Conservation (phyloP, 2,113 vertebrate genomes). For the Periophthalmus modestus region DNA sequence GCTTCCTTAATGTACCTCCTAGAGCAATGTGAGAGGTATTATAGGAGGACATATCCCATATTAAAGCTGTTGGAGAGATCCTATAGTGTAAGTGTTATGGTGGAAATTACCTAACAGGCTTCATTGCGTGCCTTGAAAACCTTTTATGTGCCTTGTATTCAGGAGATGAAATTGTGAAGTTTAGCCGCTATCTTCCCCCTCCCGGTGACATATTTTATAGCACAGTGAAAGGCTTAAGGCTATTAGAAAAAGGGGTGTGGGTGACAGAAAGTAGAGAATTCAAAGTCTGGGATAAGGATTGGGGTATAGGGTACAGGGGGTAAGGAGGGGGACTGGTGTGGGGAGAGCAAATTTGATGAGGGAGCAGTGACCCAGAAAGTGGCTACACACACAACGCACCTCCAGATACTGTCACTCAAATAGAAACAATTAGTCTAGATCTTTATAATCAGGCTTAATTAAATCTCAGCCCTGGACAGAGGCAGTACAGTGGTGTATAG, state of each 20-base stretch:
- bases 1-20: slow-evolving; percentile 41
- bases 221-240: slow-evolving; percentile 51
- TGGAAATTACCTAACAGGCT: slow-evolving; percentile 41
- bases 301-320: slow-evolving; percentile 8
- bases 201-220: slow-evolving; percentile 43
- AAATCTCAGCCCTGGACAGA: slow-evolving; percentile 70
- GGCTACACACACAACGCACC: slow-evolving; percentile 61
- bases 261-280: slow-evolving; percentile 50
- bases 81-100: slow-evolving; percentile 7
- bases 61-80: slow-evolving; percentile 3
- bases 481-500: slow-evolving; percentile 44
- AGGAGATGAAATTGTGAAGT: slow-evolving; percentile 52
- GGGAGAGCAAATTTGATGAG: slow-evolving; percentile 52
- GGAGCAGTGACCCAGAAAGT: slow-evolving; percentile 78
- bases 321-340: slow-evolving; percentile 18
- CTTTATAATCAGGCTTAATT: slow-evolving; percentile 78
- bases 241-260: slow-evolving; percentile 42
- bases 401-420: slow-evolving; percentile 76
- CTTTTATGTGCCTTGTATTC: slow-evolving; percentile 5
- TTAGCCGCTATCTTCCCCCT: slow-evolving; percentile 35
- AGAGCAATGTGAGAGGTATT: slow-evolving; percentile 26
- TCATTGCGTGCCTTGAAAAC: slow-evolving; percentile 34
- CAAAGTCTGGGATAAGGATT: slow-evolving; percentile 33
- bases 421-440: slow-evolving; percentile 87
- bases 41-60: not conserved